Evolutionary conservation across 2,888 invertebrate genomes (phyloP).

Genomic region (Mythimna lalbum): DNA sequence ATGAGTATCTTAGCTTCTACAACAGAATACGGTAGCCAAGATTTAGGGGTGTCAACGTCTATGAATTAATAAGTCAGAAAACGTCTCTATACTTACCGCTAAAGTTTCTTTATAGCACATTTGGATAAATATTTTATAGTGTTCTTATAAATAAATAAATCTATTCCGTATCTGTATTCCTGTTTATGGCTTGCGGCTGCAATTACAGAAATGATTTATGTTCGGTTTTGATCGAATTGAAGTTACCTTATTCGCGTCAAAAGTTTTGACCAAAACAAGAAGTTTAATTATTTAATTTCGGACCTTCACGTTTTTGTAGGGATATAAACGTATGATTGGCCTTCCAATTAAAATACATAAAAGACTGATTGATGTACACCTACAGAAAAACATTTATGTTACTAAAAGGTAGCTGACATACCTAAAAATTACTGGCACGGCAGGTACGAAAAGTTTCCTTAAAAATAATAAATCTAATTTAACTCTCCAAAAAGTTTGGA

Average conservation of each 20-base stretch:
- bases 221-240: slow-evolving; percentile 30
- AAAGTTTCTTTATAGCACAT: slow-evolving; percentile 1
- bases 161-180: slow-evolving; percentile 9
- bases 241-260: slow-evolving; percentile 19
- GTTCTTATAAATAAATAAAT: slow-evolving; percentile 22
- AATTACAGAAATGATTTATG: slow-evolving; percentile 44
- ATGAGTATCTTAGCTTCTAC: slow-evolving; percentile 14
- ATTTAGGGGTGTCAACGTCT: slow-evolving; percentile 63
- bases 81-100: slow-evolving; percentile 10
- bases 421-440: slow-evolving; percentile 35
- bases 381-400: slow-evolving; percentile 20
- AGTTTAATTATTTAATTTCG: slow-evolving; percentile 19
- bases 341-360: slow-evolving; percentile 28
- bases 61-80: slow-evolving; percentile 28
- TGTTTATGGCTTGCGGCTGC: slow-evolving; percentile 28
- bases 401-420: slow-evolving; percentile 46
- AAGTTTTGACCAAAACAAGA: slow-evolving; percentile 21
- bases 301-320: slow-evolving; percentile 9
- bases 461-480: slow-evolving; percentile 71
- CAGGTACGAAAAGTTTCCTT: slow-evolving; percentile 61
- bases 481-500: slow-evolving; percentile 67
- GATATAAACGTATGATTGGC: slow-evolving; percentile 22
- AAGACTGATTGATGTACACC: slow-evolving; percentile 2
- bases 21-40: slow-evolving; percentile 48
- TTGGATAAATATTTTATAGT: slow-evolving; percentile 17